Conservation (phyloP, 1,140 invertebrate species). For the Drosophila bocki region DNA sequence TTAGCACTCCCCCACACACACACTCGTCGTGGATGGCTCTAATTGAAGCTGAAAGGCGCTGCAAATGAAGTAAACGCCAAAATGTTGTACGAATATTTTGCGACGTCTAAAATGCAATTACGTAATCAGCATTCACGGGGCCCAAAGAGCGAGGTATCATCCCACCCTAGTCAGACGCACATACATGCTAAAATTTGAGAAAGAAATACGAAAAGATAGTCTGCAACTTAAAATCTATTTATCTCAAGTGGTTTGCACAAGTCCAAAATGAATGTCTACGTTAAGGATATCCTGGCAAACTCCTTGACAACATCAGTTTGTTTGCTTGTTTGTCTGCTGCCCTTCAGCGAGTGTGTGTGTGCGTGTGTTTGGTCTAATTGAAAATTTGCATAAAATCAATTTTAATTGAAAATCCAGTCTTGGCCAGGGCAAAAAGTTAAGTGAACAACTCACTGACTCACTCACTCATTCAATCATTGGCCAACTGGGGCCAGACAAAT, state of each 20-base stretch:
- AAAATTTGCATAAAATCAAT: constrained; percentile 84
- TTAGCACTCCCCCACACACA: constrained; percentile 54
- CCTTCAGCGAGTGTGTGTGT: constrained; percentile 20
- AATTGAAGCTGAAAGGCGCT: constrained; percentile 79
- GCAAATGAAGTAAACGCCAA: constrained; percentile 82
- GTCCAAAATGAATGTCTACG: constrained; percentile 36
- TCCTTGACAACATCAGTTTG: constrained; percentile 31
- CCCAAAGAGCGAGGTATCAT: constrained; percentile 10
- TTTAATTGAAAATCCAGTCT: constrained; percentile 81
- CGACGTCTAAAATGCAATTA: constrained; percentile 77
- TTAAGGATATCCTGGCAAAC: constrained; percentile 23
- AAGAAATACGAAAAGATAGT: constrained; percentile 14
- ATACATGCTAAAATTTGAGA: background rate
- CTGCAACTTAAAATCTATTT: constrained; percentile 69
- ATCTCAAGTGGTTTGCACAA: constrained; percentile 74
- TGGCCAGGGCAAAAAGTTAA: constrained; percentile 67
- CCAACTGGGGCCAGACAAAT: constrained; percentile 57
- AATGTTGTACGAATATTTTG: constrained; percentile 76
- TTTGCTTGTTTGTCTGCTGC: constrained; percentile 45
- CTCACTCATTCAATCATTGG: constrained; percentile 44
- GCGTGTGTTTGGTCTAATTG: constrained; percentile 74
- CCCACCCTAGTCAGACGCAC: constrained; percentile 9
- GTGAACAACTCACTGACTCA: constrained; percentile 64
- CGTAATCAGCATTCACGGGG: constrained; percentile 74
- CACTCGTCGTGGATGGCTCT: constrained; percentile 22